Percentiles rank a stretch among this genome's conserved stretches.
Conservation (phyloP, 1,140 invertebrate genomes). For the Eriocheir sinensis region DNA sequence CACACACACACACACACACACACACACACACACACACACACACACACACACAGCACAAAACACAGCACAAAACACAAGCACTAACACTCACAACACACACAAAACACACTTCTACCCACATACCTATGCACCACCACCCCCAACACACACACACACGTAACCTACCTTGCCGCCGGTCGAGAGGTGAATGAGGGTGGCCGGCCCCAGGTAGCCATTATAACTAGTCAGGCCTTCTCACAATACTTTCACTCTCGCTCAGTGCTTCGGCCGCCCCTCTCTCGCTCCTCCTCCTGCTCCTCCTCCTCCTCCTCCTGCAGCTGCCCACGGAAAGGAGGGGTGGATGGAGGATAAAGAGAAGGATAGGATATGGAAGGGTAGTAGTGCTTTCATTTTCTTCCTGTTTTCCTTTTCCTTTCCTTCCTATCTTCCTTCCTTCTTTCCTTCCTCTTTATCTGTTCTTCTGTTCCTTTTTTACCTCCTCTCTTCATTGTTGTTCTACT, state of each 20-base stretch:
- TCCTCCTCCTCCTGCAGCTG: too few species aligned
- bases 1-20: neutral
- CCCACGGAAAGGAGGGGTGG: too few species aligned
- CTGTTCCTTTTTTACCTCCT: too few species aligned
- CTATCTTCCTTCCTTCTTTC: too few species aligned
- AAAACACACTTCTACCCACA: neutral
- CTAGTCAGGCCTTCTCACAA: neutral
- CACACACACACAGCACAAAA: neutral
- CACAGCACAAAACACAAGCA: neutral
- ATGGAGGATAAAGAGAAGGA: too few species aligned
- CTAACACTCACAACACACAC: neutral
- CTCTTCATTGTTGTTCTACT: too few species aligned
- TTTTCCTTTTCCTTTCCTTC: too few species aligned
- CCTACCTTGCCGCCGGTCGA: neutral
- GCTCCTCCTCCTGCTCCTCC: too few species aligned
- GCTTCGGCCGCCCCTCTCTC: neutral
- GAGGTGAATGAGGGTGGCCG: neutral
- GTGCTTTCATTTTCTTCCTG: too few species aligned
- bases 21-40: neutral
- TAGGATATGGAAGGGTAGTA: too few species aligned
- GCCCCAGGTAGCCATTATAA: neutral
- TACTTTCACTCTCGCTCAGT: conserved; percentile 7
- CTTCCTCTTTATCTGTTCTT: too few species aligned
- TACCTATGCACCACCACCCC: too few species aligned
- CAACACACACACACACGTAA: neutral